Percentiles rank a stretch among this genome's conserved stretches.
Evolutionary conservation across 2,888 invertebrate species (phyloP).

Genomic region (Brachycybe producta): DNA sequence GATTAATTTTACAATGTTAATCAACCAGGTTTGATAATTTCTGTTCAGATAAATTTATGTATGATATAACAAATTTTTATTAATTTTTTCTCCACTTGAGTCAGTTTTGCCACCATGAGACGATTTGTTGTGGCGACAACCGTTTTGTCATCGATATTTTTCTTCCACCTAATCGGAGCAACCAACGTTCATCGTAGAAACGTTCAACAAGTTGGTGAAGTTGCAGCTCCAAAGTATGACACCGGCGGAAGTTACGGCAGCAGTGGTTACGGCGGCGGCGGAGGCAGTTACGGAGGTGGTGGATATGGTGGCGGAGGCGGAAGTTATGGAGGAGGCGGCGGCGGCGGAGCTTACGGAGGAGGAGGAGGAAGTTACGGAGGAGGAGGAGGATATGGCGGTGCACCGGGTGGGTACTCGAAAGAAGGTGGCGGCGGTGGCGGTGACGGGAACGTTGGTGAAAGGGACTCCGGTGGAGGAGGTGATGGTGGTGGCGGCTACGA

Average conservation of each 20-base stretch:
- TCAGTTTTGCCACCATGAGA: too few species aligned
- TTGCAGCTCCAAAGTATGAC: conserved; percentile 2
- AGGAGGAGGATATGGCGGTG: not conserved
- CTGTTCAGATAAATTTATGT: too few species aligned
- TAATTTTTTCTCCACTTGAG: too few species aligned
- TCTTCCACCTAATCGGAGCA: not conserved
- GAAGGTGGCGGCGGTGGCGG: not conserved
- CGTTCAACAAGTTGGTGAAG: too few species aligned
- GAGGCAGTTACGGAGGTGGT: not conserved
- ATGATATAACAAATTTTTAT: too few species aligned
- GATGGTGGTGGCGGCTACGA: not conserved
- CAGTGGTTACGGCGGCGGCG: not conserved
- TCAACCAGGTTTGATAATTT: too few species aligned
- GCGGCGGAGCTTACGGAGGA: not conserved
- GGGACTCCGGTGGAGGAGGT: not conserved
- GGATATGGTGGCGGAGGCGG: not conserved
- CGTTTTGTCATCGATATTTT: not conserved
- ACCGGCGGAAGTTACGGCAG: not conserved
- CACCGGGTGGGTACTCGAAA: not conserved
- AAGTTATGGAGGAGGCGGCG: not conserved
- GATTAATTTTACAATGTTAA: too few species aligned
- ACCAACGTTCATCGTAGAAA: not conserved
- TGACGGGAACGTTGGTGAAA: not conserved
- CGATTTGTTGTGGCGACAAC: too few species aligned
- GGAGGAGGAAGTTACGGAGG: not conserved